Evolutionary conservation across 2,797 vertebrate genomes (phyloP), one percentile per base, ranked within the genome.

Genomic region (Chaetophractus vellerosus): DNA sequence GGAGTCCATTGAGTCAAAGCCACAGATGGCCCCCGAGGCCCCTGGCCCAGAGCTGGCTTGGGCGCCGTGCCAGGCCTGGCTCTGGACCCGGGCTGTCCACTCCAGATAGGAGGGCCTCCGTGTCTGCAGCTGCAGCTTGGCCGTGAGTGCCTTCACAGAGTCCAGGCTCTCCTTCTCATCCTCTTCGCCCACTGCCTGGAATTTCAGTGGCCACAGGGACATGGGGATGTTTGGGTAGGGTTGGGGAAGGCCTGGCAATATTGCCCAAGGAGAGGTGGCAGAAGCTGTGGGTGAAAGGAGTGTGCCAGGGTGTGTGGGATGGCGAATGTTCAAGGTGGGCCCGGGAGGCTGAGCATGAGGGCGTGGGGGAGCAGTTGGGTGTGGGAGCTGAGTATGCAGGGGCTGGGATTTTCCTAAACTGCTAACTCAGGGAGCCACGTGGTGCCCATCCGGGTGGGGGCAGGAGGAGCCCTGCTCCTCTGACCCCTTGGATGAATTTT

Each of bases 31-130:
- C 96, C 97, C 2, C 95, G 63, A 89, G 10, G 68, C 83, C 3
- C 26, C 28, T 0, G 93, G 52, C 63, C 71, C 93, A 82, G 88
- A 57, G 90, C 79, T 75, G 28, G 26, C 55, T 23, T 80, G 4
- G 28, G 52, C 41, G 16, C 69, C 90, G 66, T n/a, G 81, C 99
- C 99, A 99, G 55, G 98, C 98, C 41, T 97, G 98, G 31, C 98
- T 99, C 98, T 98, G 98, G 0, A 99, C 96, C 28, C 96, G 98
- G 66, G 99, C 99, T 16, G 99, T 98, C 99, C 99, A 99, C 97
- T 99, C 99, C 96, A 99, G 98, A 83, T 99, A 99, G 0, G 99
- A 99, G 0, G 99, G 99, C 91, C 99, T 98, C 91, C 99, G 98
- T 0, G 99, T 99, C 98, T 99, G 98, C 31, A 99, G 93, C 96